Evolutionary conservation across 2,113 vertebrate species (phyloP).

Genomic region (Antigone vipio): DNA sequence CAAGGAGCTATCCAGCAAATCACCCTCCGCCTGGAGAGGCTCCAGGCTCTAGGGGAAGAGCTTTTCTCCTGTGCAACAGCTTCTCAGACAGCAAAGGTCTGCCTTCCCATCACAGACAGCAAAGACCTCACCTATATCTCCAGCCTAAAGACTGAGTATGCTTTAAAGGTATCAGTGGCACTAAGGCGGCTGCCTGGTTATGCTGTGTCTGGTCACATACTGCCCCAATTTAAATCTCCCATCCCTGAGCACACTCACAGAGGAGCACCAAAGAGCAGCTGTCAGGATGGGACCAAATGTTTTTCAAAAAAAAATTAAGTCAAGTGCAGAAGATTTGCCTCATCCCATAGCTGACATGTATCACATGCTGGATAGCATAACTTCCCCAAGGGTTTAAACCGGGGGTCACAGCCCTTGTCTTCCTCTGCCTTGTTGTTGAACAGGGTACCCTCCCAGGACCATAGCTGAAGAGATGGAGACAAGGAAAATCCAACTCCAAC

Average conservation of each 20-base stretch:
- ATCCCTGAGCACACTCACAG: neutral
- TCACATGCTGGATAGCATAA: neutral
- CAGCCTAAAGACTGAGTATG: neutral
- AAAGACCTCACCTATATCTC: neutral
- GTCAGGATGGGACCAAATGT: neutral
- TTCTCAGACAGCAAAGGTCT: neutral
- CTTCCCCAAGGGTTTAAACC: neutral
- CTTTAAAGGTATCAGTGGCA: neutral
- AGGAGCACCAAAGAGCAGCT: neutral
- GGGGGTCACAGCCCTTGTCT: neutral
- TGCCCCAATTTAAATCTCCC: neutral
- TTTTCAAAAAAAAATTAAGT: neutral
- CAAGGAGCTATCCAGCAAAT: conserved; percentile 23
- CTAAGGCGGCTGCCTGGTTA: neutral
- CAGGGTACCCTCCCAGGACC: neutral
- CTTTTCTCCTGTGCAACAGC: fast-evolving
- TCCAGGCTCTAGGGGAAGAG: fast-evolving
- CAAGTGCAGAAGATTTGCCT: neutral
- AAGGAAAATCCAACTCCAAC: neutral
- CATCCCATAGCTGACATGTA: fast-evolving
- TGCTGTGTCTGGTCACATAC: neutral
- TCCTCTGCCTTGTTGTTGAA: neutral
- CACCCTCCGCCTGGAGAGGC: fast-evolving
- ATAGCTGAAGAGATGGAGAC: neutral
- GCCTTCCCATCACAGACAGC: neutral